Percentiles rank a stretch among this genome's conserved stretches.
These are phyloP conservation scores for Gambusia affinis DNA, from an alignment of 2,113 vertebrate genomes.

Conservation along the genomic window DNA sequence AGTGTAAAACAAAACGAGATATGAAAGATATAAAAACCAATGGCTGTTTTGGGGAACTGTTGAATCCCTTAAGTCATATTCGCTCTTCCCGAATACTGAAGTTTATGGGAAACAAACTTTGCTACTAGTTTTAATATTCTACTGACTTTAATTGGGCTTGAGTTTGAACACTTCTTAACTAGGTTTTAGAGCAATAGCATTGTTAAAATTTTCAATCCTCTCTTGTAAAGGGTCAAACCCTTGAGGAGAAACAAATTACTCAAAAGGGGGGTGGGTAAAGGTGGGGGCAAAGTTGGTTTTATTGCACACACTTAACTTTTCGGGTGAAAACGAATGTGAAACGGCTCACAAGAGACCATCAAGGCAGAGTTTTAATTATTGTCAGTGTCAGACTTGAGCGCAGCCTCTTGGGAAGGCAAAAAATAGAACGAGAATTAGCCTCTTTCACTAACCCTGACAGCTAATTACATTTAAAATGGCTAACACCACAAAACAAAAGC, in stretches of 20 bases:
- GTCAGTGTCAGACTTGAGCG: slow-evolving; percentile 71
- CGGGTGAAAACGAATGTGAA: slow-evolving; percentile 65
- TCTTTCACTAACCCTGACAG: slow-evolving; percentile 72
- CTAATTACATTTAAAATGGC: slow-evolving; percentile 76
- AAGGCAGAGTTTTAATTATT: slow-evolving; percentile 78
- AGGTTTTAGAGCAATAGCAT: slow-evolving; percentile 58
- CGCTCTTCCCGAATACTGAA: slow-evolving; percentile 24
- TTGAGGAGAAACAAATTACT: slow-evolving; percentile 69
- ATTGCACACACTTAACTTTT: slow-evolving; percentile 49
- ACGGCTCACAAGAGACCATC: slow-evolving; percentile 53
- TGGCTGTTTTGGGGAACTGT: background rate
- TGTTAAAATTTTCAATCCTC: slow-evolving; percentile 64
- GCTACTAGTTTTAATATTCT: background rate
- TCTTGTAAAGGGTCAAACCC: slow-evolving; percentile 65
- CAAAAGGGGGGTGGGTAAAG: slow-evolving; percentile 23
- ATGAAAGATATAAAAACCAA: background rate
- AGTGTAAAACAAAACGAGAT: slow-evolving; percentile 14
- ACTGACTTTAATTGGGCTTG: slow-evolving; percentile 38
- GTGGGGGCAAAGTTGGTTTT: slow-evolving; percentile 28
- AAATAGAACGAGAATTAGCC: slow-evolving; percentile 70
- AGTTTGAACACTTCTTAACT: slow-evolving; percentile 57
- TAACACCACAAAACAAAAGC: slow-evolving; percentile 68
- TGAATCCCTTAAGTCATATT: background rate
- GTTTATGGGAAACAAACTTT: slow-evolving; percentile 8
- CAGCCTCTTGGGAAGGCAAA: slow-evolving; percentile 52